Evolutionary conservation across 2,113 vertebrate genomes (phyloP), one percentile per base, ranked within the genome.

Genomic region (Anguilla rostrata): DNA sequence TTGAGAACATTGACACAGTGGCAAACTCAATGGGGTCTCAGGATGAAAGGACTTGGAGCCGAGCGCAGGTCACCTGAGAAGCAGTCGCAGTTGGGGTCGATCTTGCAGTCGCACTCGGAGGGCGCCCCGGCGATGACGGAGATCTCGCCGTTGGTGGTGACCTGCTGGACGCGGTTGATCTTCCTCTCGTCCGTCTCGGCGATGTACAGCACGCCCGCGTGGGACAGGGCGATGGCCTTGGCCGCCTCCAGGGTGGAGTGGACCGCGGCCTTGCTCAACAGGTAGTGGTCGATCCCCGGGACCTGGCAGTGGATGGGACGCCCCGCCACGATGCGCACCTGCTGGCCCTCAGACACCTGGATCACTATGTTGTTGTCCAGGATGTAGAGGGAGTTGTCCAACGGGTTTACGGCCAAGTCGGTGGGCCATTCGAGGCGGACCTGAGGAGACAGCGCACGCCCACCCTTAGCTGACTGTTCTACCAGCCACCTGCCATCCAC

Each of bases 321-420:
- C 0, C 96, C 96, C 0, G 96, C 96, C 5, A 97, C 94, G 43
- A 97, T 96, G 9, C 96, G 92, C 85, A 97, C 96, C 0, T 95
- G 94, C 15, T 92, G 90, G 56, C 87, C 95, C 90, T 97, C 95
- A 0, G 96, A 96, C 90, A 97, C 96, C 91, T 96, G 96, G 81
- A 97, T 95, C 49, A 97, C 96, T 6, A 97, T 97, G 90, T 96
- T 96, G 92, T 96, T 97, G 94, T 97, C 96, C 88, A 97, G 94
- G 60, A 97, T 94, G 12, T 97, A 97, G 43, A 97, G 90, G 0
- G 96, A 97, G 84, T 97, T 97, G 92, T 97, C 96, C 63, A 97
- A 90, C 1, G 96, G 96, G 90, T 96, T 97, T 88, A 97, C 95
- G 0, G 95, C 94, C 78, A 97, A 95, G 91, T 96, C 96, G 87